These are phyloP conservation scores for Mus spretus DNA, from an alignment of 2,797 vertebrate genomes.

Conservation along the genomic window DNA sequence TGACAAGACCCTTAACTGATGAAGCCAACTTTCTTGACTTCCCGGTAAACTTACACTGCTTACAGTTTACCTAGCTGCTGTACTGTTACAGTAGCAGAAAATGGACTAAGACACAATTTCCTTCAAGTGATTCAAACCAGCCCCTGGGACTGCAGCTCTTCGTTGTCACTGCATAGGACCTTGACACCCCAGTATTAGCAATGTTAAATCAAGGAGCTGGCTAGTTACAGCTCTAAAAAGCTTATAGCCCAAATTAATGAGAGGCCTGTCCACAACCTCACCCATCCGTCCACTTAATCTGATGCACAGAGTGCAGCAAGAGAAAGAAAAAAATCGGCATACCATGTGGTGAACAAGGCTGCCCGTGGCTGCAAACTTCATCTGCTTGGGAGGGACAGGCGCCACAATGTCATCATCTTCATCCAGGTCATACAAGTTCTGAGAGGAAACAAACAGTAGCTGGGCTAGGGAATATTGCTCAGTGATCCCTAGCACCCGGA, in stretches of 20 bases:
- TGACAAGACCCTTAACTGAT: background rate
- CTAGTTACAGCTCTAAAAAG: conserved; percentile 11
- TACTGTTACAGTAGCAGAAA: background rate
- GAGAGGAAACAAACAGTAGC: conserved; percentile 31
- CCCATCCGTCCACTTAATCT: background rate
- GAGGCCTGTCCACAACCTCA: background rate
- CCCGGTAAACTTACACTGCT: background rate
- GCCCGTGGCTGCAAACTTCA: conserved; percentile 93
- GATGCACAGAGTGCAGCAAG: rapidly evolving
- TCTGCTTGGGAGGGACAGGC: conserved; percentile 92
- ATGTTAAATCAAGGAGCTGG: background rate
- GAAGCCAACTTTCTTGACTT: background rate
- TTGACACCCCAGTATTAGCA: background rate
- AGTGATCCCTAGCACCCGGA: background rate
- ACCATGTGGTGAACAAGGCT: conserved; percentile 89
- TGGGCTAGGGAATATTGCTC: background rate
- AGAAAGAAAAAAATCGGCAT: conserved; percentile 49
- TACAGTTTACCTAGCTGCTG: background rate
- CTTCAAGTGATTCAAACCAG: background rate
- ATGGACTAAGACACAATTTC: background rate
- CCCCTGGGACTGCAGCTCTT: background rate
- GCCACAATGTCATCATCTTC: conserved; percentile 89
- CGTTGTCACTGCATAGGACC: background rate
- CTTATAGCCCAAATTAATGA: background rate
- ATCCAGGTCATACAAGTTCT: conserved; percentile 89